Conservation (phyloP, 2,797 vertebrate genomes). For the Petrocephalus schoutedeni region DNA sequence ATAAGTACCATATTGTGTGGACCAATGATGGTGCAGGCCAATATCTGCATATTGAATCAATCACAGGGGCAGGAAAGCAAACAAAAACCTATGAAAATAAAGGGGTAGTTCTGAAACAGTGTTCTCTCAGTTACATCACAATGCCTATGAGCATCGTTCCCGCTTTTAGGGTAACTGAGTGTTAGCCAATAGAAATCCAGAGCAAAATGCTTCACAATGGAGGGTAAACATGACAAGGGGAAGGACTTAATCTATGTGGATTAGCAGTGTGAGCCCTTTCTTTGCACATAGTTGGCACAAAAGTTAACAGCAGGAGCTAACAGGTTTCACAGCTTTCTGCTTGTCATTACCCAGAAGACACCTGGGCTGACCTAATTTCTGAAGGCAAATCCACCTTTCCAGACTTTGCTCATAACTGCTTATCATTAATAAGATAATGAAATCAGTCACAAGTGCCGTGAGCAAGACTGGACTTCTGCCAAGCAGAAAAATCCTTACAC, state of each 20-base stretch:
- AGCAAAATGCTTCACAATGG: conserved; percentile 14
- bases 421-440: neutral
- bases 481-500: conserved; percentile 30
- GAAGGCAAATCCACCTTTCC: neutral
- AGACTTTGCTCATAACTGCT: neutral
- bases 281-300: conserved; percentile 16
- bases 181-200: conserved; percentile 47
- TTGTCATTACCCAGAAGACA: conserved; percentile 7
- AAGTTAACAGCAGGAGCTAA: conserved; percentile 19
- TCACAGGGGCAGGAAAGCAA: conserved; percentile 37
- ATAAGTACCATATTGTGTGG: conserved; percentile 25
- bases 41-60: conserved; percentile 47
- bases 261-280: conserved; percentile 42
- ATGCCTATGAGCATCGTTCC: conserved; percentile 36
- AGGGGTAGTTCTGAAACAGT: conserved; percentile 45
- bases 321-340: conserved; percentile 39
- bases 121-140: conserved; percentile 52
- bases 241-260: conserved; percentile 50
- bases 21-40: conserved; percentile 49
- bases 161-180: conserved; percentile 49
- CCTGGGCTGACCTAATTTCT: conserved; percentile 17
- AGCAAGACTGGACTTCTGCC: neutral
- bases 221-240: conserved; percentile 35
- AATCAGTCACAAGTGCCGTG: neutral
- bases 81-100: conserved; percentile 43